Percentiles rank a stretch among this genome's conserved stretches.
Evolutionary conservation across 2,113 vertebrate species (phyloP).

Genomic region (Pongo pygmaeus): DNA sequence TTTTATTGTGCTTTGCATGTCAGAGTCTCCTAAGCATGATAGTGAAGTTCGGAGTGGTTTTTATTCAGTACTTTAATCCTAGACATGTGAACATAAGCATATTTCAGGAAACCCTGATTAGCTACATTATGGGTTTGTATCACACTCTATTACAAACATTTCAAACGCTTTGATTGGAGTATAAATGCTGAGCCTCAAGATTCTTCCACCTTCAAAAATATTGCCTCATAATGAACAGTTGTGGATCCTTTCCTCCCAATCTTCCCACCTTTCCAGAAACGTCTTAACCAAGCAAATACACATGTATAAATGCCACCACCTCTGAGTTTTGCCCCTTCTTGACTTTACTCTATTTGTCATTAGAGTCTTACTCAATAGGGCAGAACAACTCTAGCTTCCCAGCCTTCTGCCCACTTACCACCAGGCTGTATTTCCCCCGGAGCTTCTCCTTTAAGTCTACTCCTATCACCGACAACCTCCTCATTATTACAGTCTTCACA

Average conservation of each 20-base stretch:
- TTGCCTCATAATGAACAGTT: background rate
- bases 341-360: background rate
- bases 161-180: slow-evolving; percentile 37
- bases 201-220: slow-evolving; percentile 54
- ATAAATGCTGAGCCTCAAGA: slow-evolving; percentile 44
- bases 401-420: background rate
- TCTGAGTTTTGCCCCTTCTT: background rate
- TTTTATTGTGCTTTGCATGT: background rate
- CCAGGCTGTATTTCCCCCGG: background rate
- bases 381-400: background rate
- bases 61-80: slow-evolving; percentile 50
- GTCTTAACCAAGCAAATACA: background rate
- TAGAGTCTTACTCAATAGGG: background rate
- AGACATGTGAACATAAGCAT: slow-evolving; percentile 21
- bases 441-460: background rate
- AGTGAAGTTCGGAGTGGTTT: slow-evolving; percentile 22
- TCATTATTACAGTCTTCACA: background rate
- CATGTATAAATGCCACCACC: background rate
- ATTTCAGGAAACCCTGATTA: slow-evolving; percentile 57
- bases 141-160: slow-evolving; percentile 27
- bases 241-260: background rate
- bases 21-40: background rate
- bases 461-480: background rate
- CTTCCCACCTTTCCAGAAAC: slow-evolving; percentile 25
- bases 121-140: slow-evolving; percentile 49